Conservation (phyloP, 2,113 vertebrate species). For the Coreoperca whiteheadi region DNA sequence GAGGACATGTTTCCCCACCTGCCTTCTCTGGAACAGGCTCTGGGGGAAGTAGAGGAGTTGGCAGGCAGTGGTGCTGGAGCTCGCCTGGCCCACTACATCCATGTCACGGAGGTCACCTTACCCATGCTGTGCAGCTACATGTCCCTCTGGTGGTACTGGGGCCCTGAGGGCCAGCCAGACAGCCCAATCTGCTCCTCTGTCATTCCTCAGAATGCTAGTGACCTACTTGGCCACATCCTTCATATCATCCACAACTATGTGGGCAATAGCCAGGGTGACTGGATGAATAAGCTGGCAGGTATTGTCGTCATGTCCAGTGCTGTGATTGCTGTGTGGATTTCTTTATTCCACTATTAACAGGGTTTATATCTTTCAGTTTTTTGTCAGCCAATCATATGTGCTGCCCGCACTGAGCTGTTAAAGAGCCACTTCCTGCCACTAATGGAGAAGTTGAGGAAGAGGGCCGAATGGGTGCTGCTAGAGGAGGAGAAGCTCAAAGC, state of each 20-base stretch:
- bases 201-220: conserved; percentile 88
- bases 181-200: conserved; percentile 86
- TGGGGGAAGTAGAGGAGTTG: conserved; percentile 91
- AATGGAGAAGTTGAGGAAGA: conserved; percentile 96
- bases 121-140: conserved; percentile 95
- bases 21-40: conserved; percentile 89
- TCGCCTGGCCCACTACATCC: conserved; percentile 89
- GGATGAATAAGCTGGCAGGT: conserved; percentile 97
- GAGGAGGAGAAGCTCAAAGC: conserved; percentile 94
- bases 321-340: not conserved
- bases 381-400: conserved; percentile 93
- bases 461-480: conserved; percentile 88
- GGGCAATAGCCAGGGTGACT: conserved; percentile 92
- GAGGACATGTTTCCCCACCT: conserved; percentile 88
- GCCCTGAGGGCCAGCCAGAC: conserved; percentile 82
- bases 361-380: conserved; percentile 84
- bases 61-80: conserved; percentile 87
- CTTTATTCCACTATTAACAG: conserved; percentile 1
- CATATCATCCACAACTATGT: conserved; percentile 93
- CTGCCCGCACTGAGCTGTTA: conserved; percentile 88
- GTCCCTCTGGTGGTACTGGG: conserved; percentile 90
- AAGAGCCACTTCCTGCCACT: conserved; percentile 94
- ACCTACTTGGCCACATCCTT: conserved; percentile 91
- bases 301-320: not conserved
- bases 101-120: conserved; percentile 91